phyloP scores from a whole-genome alignment of 2,113 vertebrate genomes.

The Melanocharis versteri region DNA sequence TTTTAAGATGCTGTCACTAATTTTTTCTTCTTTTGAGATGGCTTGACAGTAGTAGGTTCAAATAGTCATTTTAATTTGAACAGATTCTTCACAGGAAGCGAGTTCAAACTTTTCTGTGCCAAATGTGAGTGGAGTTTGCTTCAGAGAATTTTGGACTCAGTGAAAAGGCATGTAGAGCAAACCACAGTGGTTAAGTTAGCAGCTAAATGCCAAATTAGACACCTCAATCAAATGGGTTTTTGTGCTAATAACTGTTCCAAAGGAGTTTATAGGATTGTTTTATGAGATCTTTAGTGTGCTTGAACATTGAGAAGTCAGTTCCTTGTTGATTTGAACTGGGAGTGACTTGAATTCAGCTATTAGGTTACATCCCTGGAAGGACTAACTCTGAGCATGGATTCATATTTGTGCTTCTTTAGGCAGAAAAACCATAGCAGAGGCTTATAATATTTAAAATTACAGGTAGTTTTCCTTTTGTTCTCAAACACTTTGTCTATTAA shows the following conservation, averaged over 20 bases:
- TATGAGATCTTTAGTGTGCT: neutral
- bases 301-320: neutral
- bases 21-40: neutral
- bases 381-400: neutral
- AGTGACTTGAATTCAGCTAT: neutral
- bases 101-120: neutral
- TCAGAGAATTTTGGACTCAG: neutral
- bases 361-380: neutral
- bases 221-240: neutral
- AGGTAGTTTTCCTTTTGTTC: neutral
- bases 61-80: neutral
- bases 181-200: neutral
- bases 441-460: neutral
- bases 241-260: neutral
- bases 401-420: neutral
- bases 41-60: neutral
- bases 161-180: neutral
- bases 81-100: neutral
- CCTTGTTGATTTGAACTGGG: neutral
- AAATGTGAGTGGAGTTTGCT: neutral
- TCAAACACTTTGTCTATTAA: neutral
- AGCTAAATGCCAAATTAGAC: neutral
- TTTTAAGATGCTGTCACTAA: neutral
- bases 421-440: neutral
- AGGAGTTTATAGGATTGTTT: neutral